Conservation (phyloP, 2,113 vertebrate genomes). For the Bolborhynchus lineola region DNA sequence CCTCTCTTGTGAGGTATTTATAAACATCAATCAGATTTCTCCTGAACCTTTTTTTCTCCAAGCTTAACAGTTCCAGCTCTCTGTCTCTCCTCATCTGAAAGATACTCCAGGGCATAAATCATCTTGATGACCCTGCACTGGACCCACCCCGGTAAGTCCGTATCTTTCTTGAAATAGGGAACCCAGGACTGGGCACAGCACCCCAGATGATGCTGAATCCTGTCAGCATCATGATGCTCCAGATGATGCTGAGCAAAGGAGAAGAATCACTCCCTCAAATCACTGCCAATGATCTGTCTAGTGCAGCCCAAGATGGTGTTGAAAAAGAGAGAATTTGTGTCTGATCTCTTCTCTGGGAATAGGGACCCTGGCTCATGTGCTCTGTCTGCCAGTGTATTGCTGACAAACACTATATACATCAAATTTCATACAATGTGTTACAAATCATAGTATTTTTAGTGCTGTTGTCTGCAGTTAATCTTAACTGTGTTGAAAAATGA, state of each 20-base stretch:
- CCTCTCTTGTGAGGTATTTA: background rate
- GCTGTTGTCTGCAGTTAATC: slow-evolving; percentile 23
- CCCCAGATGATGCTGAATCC: background rate
- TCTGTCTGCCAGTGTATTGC: background rate
- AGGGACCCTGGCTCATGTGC: background rate
- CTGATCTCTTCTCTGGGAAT: background rate
- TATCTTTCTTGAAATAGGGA: background rate
- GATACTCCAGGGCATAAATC: background rate
- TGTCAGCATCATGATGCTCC: background rate
- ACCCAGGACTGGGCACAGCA: background rate
- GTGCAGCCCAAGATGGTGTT: background rate
- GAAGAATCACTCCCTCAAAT: background rate
- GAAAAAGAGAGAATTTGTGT: background rate
- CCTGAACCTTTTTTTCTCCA: background rate
- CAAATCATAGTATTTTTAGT: background rate
- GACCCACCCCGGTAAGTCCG: background rate
- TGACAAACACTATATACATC: background rate
- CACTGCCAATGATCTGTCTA: background rate
- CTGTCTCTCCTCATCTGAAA: background rate
- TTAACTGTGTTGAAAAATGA: slow-evolving; percentile 24
- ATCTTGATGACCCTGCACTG: background rate
- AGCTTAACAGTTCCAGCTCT: background rate
- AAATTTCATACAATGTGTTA: background rate
- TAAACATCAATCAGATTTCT: background rate
- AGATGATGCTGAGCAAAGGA: background rate